Conservation (phyloP, 2,113 vertebrate genomes). For the Hydrochoerus hydrochaeris region DNA sequence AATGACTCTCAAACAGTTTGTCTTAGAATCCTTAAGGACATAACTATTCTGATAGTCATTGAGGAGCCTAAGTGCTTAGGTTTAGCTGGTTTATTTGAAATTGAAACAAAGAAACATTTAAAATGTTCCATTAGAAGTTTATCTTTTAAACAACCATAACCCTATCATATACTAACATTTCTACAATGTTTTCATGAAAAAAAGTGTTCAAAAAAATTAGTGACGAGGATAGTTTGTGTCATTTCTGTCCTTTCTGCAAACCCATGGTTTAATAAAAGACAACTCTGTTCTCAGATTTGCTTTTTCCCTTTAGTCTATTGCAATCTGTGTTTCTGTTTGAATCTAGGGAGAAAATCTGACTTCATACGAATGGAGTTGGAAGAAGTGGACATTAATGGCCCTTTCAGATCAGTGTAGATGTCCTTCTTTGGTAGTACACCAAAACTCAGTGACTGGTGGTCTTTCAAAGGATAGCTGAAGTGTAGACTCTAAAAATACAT, state of each 20-base stretch:
- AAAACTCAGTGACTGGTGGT: background rate
- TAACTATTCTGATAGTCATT: background rate
- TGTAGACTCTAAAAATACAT: background rate
- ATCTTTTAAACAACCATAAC: background rate
- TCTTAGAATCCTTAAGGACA: background rate
- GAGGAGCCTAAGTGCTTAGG: background rate
- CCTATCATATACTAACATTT: background rate
- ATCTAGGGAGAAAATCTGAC: background rate
- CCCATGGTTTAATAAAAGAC: background rate
- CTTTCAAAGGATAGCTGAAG: background rate
- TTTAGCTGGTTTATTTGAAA: background rate
- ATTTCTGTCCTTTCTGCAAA: background rate
- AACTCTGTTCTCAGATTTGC: background rate
- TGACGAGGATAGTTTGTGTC: background rate
- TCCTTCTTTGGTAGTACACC: conserved; percentile 23
- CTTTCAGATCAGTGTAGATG: background rate
- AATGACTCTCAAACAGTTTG: background rate
- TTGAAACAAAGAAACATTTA: background rate
- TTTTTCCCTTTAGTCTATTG: background rate
- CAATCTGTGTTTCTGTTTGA: background rate
- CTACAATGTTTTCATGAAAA: conserved; percentile 33
- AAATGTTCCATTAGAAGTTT: background rate
- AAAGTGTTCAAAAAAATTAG: background rate
- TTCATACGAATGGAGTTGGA: background rate
- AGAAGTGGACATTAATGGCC: background rate